Conservation (phyloP, 2,797 vertebrate species). For the Anguilla marmorata region DNA sequence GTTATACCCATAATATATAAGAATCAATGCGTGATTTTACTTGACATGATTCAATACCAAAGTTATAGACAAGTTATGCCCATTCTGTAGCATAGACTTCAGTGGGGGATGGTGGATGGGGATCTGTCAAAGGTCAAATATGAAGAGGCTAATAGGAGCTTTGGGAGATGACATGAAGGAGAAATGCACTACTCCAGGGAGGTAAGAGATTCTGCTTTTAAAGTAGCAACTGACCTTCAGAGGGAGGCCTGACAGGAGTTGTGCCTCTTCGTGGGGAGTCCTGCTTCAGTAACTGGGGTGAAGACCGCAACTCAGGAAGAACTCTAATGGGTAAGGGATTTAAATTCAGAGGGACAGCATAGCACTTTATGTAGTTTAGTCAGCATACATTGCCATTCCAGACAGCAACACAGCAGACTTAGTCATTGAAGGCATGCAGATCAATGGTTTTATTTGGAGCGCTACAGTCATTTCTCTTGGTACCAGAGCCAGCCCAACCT, state of each 20-base stretch:
- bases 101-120: too few relatives aligned
- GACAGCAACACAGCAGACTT: background rate
- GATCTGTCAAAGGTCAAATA: too few relatives aligned
- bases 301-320: conserved; percentile 48
- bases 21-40: too few relatives aligned
- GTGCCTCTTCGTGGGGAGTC: conserved; percentile 47
- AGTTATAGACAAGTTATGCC: too few relatives aligned
- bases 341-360: background rate
- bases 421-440: background rate
- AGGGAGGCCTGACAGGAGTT: conserved; percentile 53
- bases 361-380: background rate
- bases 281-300: conserved; percentile 50
- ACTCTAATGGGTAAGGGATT: conserved; percentile 54
- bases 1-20: too few relatives aligned
- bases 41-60: too few relatives aligned
- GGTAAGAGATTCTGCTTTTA: background rate
- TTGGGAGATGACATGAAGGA: background rate
- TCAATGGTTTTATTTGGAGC: background rate
- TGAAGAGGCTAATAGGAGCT: background rate
- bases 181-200: background rate
- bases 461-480: background rate
- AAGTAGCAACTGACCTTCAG: conserved; percentile 59
- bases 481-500: too few relatives aligned
- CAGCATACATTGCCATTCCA: background rate
- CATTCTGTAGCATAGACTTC: too few relatives aligned